Evolutionary conservation across 2,113 vertebrate species (phyloP).

Genomic region (Poecile atricapillus): DNA sequence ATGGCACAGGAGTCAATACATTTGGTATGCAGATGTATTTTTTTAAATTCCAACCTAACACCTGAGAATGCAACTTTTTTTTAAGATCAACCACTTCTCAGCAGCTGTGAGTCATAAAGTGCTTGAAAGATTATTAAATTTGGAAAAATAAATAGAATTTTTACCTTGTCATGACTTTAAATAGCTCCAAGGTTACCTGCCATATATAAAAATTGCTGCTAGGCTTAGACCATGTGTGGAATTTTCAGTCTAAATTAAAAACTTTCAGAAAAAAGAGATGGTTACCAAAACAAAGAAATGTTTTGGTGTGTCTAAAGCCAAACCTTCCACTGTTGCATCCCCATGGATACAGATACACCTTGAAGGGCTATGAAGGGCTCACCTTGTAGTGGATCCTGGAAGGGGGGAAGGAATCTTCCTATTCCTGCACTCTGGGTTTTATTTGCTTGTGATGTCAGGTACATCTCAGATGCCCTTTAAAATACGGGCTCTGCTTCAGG

Average conservation of each 20-base stretch:
- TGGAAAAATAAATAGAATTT: not conserved
- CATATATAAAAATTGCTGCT: not conserved
- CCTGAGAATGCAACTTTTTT: not conserved
- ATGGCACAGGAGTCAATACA: not conserved
- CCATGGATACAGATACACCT: fast-evolving
- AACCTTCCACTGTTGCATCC: not conserved
- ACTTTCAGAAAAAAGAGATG: not conserved
- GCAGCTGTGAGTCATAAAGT: not conserved
- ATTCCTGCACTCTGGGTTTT: not conserved
- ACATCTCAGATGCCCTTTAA: not conserved
- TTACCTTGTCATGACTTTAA: not conserved
- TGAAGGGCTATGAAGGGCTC: not conserved
- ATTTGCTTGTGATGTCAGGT: not conserved
- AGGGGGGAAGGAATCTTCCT: not conserved
- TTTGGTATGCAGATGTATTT: not conserved
- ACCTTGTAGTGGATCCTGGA: not conserved
- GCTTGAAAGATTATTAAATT: not conserved
- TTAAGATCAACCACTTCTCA: not conserved
- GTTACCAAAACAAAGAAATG: not conserved
- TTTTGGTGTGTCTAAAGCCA: not conserved
- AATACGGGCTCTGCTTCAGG: not conserved
- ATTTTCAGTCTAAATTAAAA: not conserved
- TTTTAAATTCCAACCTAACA: not conserved
- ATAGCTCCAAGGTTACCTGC: not conserved
- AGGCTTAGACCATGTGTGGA: not conserved